phyloP scores from a whole-genome alignment of 2,113 vertebrate species.

The Rhinoderma darwinii region DNA sequence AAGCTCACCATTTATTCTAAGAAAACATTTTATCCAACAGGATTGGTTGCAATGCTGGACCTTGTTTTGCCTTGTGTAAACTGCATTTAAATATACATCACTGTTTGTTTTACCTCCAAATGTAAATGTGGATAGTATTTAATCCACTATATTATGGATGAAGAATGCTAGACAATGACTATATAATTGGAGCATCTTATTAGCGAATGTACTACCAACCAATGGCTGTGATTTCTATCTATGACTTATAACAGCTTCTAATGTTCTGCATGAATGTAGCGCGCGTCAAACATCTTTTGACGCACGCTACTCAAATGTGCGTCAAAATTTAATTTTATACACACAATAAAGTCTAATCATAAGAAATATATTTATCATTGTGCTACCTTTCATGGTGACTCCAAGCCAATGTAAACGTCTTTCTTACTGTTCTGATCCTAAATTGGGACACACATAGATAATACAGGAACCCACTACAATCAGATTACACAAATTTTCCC shows the following conservation, averaged over 20 bases:
- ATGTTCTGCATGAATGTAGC: background rate
- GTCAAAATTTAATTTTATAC: too few species aligned
- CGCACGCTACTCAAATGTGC: too few species aligned
- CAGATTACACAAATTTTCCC: background rate
- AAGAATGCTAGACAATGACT: background rate
- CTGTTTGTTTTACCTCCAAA: background rate
- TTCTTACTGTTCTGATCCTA: background rate
- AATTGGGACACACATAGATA: background rate
- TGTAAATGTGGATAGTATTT: background rate
- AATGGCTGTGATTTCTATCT: background rate
- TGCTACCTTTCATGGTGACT: too few species aligned
- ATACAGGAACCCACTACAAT: too few species aligned
- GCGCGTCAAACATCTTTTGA: background rate
- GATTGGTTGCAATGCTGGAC: background rate
- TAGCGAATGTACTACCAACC: background rate
- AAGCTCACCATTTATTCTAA: background rate
- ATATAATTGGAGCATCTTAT: background rate
- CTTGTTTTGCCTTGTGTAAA: background rate
- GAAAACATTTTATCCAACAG: background rate
- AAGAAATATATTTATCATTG: background rate
- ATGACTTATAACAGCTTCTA: background rate
- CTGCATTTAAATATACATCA: background rate
- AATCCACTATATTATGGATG: background rate
- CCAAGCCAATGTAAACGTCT: background rate
- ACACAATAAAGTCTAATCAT: background rate